These are phyloP conservation scores for Moxostoma hubbsi DNA, from an alignment of 2,797 vertebrate species.

Conservation along the genomic window DNA sequence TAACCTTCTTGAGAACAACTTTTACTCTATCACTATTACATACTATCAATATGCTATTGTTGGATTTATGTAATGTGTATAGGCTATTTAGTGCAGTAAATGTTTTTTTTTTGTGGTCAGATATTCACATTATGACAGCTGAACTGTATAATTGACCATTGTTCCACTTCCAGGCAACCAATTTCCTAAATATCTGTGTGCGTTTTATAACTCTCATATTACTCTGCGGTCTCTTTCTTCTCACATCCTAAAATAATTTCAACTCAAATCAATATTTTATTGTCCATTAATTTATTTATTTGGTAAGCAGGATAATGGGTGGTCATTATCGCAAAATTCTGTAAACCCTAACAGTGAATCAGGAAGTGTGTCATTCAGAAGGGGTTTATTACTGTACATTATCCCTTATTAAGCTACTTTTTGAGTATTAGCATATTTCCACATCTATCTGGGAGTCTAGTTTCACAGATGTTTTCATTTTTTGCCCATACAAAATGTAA, in stretches of 20 bases:
- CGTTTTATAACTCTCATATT: neutral
- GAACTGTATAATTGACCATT: neutral
- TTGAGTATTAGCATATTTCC: too few relatives aligned
- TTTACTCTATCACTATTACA: neutral
- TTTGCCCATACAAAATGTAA: too few relatives aligned
- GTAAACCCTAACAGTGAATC: neutral
- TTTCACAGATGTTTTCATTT: too few relatives aligned
- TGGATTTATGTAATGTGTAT: neutral
- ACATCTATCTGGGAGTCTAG: too few relatives aligned
- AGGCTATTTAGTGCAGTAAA: neutral
- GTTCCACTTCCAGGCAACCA: neutral
- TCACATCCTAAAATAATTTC: slow-evolving; percentile 19
- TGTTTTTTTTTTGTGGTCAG: too few relatives aligned
- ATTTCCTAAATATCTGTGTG: neutral
- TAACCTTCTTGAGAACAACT: slow-evolving; percentile 27
- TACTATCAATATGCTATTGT: neutral
- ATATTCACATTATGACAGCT: neutral
- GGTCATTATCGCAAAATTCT: neutral
- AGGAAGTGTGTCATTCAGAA: neutral
- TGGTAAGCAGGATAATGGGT: neutral
- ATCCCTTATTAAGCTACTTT: too few relatives aligned
- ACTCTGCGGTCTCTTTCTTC: slow-evolving; percentile 4
- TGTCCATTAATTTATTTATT: slow-evolving; percentile 18
- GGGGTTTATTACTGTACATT: neutral
- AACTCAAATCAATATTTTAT: slow-evolving; percentile 17